Percentiles rank a stretch among this genome's conserved stretches.
Evolutionary conservation across 2,888 invertebrate genomes (phyloP).

Genomic region (Cremastinae sp.): DNA sequence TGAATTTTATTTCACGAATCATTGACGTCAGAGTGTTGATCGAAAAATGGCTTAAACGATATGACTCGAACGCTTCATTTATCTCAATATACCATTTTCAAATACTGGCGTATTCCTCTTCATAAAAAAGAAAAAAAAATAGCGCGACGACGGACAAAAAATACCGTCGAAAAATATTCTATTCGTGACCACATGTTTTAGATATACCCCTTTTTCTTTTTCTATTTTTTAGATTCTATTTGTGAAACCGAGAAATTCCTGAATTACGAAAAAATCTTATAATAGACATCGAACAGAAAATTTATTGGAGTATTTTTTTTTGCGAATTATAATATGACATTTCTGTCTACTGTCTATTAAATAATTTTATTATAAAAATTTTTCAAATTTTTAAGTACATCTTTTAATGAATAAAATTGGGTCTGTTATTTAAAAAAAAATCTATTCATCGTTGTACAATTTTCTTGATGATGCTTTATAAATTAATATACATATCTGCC

Average conservation of each 20-base stretch:
- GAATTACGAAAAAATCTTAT: neutral
- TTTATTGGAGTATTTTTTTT: neutral
- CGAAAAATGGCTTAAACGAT: conserved; percentile 15
- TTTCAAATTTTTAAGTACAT: too few species aligned
- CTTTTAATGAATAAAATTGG: too few species aligned
- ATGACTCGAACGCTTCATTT: neutral
- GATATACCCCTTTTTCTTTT: neutral
- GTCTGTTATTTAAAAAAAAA: too few species aligned
- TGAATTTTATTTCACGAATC: conserved; percentile 29
- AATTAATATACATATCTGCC: too few species aligned
- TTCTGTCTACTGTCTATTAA: neutral
- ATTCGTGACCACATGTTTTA: conserved; percentile 29
- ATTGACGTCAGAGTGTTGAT: conserved; percentile 50
- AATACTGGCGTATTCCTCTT: conserved; percentile 25
- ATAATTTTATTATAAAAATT: conserved; percentile 5
- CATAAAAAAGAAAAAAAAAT: conserved; percentile 20
- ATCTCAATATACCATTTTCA: neutral
- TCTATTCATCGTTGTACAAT: too few species aligned
- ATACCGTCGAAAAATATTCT: conserved; percentile 4
- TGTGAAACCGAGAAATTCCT: too few species aligned
- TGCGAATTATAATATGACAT: neutral
- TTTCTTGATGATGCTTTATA: too few species aligned
- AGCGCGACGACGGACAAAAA: neutral
- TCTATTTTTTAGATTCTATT: conserved; percentile 1
- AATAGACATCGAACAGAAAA: neutral